Evolutionary conservation across 2,888 invertebrate species (phyloP).

Genomic region (Papilio gigon): DNA sequence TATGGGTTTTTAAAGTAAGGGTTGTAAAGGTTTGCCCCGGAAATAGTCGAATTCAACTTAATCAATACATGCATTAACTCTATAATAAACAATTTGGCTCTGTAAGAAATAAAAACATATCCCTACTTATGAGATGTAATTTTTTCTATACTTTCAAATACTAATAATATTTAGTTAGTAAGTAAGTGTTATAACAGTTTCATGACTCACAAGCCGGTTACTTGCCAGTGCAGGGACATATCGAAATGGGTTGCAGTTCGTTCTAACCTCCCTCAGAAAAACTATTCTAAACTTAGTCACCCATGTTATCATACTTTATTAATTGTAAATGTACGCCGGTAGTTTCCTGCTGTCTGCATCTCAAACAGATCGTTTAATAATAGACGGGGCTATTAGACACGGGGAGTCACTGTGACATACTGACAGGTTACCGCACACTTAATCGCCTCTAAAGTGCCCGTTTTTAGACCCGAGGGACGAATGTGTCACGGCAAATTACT

Average conservation of each 20-base stretch:
- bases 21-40: neutral
- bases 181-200: no score
- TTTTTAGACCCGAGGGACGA: constrained; percentile 45
- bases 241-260: no score
- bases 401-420: constrained; percentile 34
- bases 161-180: no score
- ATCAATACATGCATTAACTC: neutral
- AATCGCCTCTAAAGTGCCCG: constrained; percentile 49
- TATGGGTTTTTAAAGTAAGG: neutral
- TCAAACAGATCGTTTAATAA: constrained; percentile 39
- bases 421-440: constrained; percentile 42
- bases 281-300: neutral
- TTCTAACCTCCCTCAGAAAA: no score
- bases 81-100: no score
- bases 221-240: no score
- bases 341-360: constrained; percentile 30
- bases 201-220: no score
- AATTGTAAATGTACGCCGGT: constrained; percentile 22
- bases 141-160: no score
- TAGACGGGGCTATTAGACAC: constrained; percentile 39
- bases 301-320: neutral
- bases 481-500: constrained; percentile 42
- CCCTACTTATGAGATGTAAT: no score
- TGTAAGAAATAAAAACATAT: no score
- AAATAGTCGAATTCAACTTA: neutral